Base-by-base conservation (phyloP, 2,113 vertebrate species). In the Nothoprocta perdicaria region DNA sequence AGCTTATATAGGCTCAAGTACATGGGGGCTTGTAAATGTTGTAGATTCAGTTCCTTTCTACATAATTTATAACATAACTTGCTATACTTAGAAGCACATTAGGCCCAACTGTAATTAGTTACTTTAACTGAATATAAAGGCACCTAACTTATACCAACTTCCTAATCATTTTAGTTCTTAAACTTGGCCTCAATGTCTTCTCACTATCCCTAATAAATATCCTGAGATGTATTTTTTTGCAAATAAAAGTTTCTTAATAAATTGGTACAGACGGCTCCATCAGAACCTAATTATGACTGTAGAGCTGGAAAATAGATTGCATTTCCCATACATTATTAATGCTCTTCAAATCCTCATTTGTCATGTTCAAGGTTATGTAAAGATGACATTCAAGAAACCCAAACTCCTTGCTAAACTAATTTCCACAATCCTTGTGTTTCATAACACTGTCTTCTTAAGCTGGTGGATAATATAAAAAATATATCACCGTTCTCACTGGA, bases 261-360 rank as follows among this genome's bases (percentile, higher is more conserved):
- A 95, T 97, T 95, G 93, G 76, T 94, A 85, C 71, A 92, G 93
- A 94, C 88, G 62, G 88, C 91, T 92, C 91, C 95, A 95, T 97
- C 96, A 96, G 95, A 97, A 97, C 91, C 88, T 95, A 96, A 97
- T 97, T 95, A 96, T 82, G 77, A 84, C 89, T 88, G 89, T 95
- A 88, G 84, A 96, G 93, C 65, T 80, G 35, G 95, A 94, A 95
- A 97, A 96, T 94, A 96, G 91, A 96, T 97, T 97, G 93, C 94
- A 94, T 96, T 97, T 95, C 82, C 94, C 89, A 92, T 95, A 93
- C 89, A 95, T 96, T 97, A 96, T 96, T 96, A 97, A 97, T 96
- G 96, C 45, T 94, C 67, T 92, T 97, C 95, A 93, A 90, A 93
- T 95, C 72, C 93, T 96, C 90, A 92, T 96, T 96, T 96, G 90